Evolutionary conservation across 1,140 invertebrate species (phyloP), one percentile per base, ranked within the genome.

Genomic region (Dreissena polymorpha): DNA sequence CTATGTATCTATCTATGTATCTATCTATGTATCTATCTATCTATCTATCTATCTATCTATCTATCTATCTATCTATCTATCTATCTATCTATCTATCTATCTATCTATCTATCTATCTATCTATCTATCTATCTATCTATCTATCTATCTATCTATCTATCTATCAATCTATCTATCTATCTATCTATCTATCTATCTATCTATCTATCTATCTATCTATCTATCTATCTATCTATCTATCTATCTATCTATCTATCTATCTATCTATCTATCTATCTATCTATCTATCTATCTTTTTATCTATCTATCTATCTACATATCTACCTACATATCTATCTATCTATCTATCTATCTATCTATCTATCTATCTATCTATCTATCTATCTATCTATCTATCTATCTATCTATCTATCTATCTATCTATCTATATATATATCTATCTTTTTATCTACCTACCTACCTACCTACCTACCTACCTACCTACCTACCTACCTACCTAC

Each of bases 141-240:
- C 53, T 55, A 55, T 55, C 53, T 55, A 55, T 55, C 53, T 55
- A 55, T 55, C 53, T 55, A 55, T 55, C 53, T 55, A 55, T 55
- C 53, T 55, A 55, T 55, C 53, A 12, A 55, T 55, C 53, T 55
- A 55, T 55, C 53, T 55, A 55, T 55, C 53, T 55, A 55, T 55
- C 53, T 55, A 55, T 55, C 53, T 55, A 55, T 55, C 53, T 55
- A 55, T 55, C 53, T 55, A 55, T 55, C 53, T 55, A 55, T 55
- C 53, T 55, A 55, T 55, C 53, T 55, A 55, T 55, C 53, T 55
- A 55, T 55, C 53, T 55, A 55, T 55, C 53, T 55, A 55, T 55
- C 53, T 55, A 55, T 55, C 53, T 55, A 55, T 55, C 53, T 55
- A 55, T 55, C 53, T 55, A 55, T 55, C 53, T 55, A 55, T 55